Conservation (phyloP, 1,140 invertebrate species). For the Lasioglossum albipes region DNA sequence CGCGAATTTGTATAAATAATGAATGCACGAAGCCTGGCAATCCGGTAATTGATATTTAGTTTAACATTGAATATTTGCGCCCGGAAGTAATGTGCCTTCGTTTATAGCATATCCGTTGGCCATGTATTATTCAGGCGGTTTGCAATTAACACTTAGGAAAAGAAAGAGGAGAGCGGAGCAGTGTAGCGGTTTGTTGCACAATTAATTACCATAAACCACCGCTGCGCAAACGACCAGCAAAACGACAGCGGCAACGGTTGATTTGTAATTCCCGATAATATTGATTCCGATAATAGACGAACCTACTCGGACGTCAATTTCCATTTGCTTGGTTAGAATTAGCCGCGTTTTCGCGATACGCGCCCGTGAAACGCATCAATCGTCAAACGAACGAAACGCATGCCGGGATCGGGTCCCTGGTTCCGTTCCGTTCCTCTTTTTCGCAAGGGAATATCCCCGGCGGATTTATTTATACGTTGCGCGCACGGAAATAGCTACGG, state of each 20-base stretch:
- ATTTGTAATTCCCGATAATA: constrained; percentile 37
- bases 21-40: too few species aligned
- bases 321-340: constrained; percentile 42
- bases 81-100: too few species aligned
- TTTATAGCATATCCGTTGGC: too few species aligned
- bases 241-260: constrained; percentile 21
- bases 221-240: not conserved
- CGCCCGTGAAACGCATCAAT: constrained; percentile 33
- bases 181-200: not conserved
- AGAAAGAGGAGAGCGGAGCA: not conserved
- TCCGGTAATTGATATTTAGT: too few species aligned
- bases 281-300: constrained; percentile 39
- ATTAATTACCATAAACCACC: constrained; percentile 8
- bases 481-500: constrained; percentile 19
- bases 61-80: too few species aligned
- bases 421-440: constrained; percentile 11
- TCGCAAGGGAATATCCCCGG: constrained; percentile 30
- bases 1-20: too few species aligned
- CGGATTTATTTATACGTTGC: constrained; percentile 31
- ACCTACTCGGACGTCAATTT: constrained; percentile 44
- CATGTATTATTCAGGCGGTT: not conserved
- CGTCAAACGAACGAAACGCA: constrained; percentile 31
- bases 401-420: not conserved
- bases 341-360: constrained; percentile 29
- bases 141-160: not conserved